Evolutionary conservation across 2,888 invertebrate genomes (phyloP), one percentile per base, ranked within the genome.

Genomic region (Chromoteleia sp.): DNA sequence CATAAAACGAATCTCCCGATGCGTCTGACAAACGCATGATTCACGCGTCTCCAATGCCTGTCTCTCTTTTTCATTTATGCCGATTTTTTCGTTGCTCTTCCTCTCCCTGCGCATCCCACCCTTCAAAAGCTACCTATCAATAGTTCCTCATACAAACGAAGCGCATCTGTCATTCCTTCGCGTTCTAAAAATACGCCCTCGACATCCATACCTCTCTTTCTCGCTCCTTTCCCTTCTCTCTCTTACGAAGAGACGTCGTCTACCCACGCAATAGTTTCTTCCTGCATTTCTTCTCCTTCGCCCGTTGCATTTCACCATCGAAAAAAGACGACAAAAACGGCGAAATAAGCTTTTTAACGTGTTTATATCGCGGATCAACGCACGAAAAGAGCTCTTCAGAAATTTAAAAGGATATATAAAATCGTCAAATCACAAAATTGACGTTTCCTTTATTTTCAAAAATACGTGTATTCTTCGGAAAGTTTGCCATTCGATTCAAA

Each of bases 91-190:
- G 39, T 48, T 52, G 36, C 76, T 43, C 79, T 61, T 70, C 70
- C 68, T 61, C 43, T 7, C 17, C n/a, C 17, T n/a, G 43, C 17
- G 7, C 43, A 43, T 17, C 45, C 50, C 65, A 63, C 50, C 81
- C 8, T 83, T 61, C 82, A 45, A 82, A 85, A 85, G 82, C 81
- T 78, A 87, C 88, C 89, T 89, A 89, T 90, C 89, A 90, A 90
- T 89, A 90, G 89, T 88, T 86, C 82, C 86, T 89, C 88, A 85
- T 89, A 87, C 86, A 88, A 88, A 84, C 86, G 82, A 86, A 87
- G 88, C 89, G 87, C 86, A 87, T 88, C 89, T 89, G 90, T 89
- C 90, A 89, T 89, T 89, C 89, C 88, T 86, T 85, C 85, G 85
- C 85, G 84, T 80, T 85, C 89, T 89, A 89, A 89, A 89, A 89